Evolutionary conservation across 2,888 invertebrate species (phyloP), one percentile per base, ranked within the genome.

Genomic region (Agrilus mali): DNA sequence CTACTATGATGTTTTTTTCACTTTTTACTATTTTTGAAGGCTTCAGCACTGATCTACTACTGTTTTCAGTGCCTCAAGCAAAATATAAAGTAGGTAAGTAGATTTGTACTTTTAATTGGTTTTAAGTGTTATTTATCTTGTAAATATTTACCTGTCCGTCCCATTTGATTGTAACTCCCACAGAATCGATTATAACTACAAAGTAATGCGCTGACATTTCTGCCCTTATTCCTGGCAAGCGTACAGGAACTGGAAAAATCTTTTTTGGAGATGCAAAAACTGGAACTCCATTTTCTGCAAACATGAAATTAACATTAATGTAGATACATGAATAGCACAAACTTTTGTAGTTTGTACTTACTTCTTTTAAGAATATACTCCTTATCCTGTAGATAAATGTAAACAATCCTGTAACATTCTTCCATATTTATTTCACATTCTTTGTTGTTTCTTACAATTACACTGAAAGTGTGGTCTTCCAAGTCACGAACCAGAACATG

Each of bases 131-230:
- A 36, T 36, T 43, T 7, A 43, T 31, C 7, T 42, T 33, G 37
- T 41, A 32, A 6, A 39, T 33, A 47, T 61, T 65, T 59, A 78
- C 79, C 58, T 78, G 68, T 7, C 77, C 75, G 59, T 92, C 87
- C 92, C 92, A 93, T 50, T 80, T 78, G 41, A 92, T 55, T 27
- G 74, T 72, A 16, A 82, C 64, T 0, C 84, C 86, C 2, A 78
- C 62, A 0, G 75, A 69, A 51, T 85, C 84, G 46, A 88, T 66
- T 38, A 75, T 72, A 31, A 87, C 71, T 13, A 80, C 67, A 2
- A 88, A 72, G 54, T 78, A 77, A 56, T 81, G 80, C 0, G 81
- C 80, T 7, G 81, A 73, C 65, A 82, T 78, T 52, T 84, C 74
- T 6, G 84, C 79, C 40, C 84, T 73, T 50, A 90, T 67, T 10